Evolutionary conservation across 2,888 invertebrate species (phyloP).

Genomic region (Lepidochitona cinerea): DNA sequence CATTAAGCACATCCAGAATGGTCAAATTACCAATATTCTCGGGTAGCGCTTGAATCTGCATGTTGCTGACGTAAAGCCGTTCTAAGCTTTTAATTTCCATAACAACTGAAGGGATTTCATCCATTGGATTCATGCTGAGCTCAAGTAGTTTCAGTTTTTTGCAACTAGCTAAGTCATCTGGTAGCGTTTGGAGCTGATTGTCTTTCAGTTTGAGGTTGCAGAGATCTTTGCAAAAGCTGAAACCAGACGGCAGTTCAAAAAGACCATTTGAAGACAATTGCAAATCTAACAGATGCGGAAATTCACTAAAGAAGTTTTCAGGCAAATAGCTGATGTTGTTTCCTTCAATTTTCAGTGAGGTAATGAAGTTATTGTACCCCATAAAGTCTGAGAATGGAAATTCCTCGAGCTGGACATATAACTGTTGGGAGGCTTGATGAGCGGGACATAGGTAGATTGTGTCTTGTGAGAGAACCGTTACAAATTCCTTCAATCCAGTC

Average conservation of each 20-base stretch:
- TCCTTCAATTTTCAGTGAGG: slow-evolving; percentile 39
- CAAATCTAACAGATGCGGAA: slow-evolving; percentile 45
- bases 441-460: slow-evolving; percentile 43
- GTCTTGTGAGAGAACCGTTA: slow-evolving; percentile 26
- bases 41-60: slow-evolving; percentile 47
- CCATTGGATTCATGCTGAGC: slow-evolving; percentile 48
- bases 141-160: slow-evolving; percentile 36
- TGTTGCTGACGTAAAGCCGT: slow-evolving; percentile 44
- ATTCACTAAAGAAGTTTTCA: slow-evolving; percentile 39
- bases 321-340: slow-evolving; percentile 43
- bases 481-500: slow-evolving; percentile 22
- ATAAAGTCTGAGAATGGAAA: slow-evolving; percentile 15
- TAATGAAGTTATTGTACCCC: slow-evolving; percentile 39
- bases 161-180: slow-evolving; percentile 40
- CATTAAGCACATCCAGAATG: slow-evolving; percentile 41
- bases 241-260: slow-evolving; percentile 41
- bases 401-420: slow-evolving; percentile 33
- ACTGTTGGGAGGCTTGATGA: slow-evolving; percentile 37
- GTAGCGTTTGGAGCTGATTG: slow-evolving; percentile 44
- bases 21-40: slow-evolving; percentile 50
- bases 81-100: slow-evolving; percentile 39
- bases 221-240: slow-evolving; percentile 41
- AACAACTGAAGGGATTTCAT: slow-evolving; percentile 42
- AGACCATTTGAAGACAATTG: slow-evolving; percentile 44
- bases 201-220: slow-evolving; percentile 30